These are phyloP conservation scores for Dasypogon diadema DNA, from an alignment of 2,888 invertebrate genomes.

Conservation along the genomic window DNA sequence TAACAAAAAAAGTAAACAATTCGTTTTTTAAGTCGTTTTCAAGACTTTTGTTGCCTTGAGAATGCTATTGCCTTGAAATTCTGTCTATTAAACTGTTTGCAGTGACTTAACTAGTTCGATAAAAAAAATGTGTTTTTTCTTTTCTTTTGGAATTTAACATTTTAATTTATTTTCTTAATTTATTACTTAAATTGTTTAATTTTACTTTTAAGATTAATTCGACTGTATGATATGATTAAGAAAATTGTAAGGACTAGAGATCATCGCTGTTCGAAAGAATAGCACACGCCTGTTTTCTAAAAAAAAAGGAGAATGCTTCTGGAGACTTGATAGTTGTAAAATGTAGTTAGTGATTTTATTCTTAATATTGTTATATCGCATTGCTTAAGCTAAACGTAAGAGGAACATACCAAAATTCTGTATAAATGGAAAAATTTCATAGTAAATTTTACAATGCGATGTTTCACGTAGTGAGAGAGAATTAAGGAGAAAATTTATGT, in stretches of 20 bases:
- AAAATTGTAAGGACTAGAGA: background rate
- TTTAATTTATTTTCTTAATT: constrained; percentile 2
- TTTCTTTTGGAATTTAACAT: background rate
- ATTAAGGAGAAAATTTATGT: background rate
- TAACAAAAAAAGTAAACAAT: no score
- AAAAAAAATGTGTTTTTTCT: background rate
- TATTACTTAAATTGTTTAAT: constrained; percentile 18
- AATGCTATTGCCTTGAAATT: background rate
- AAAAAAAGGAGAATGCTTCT: background rate
- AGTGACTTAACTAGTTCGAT: background rate
- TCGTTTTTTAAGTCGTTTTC: no score
- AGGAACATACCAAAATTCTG: constrained; percentile 31
- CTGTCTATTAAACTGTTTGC: background rate
- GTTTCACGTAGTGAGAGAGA: background rate
- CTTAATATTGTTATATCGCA: constrained; percentile 14
- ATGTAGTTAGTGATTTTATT: constrained; percentile 12
- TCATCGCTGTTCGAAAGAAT: background rate
- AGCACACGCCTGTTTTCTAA: background rate
- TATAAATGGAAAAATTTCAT: constrained; percentile 7
- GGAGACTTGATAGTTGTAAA: constrained; percentile 35
- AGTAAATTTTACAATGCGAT: constrained; percentile 10
- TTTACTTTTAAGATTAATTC: constrained; percentile 41
- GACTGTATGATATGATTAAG: constrained; percentile 32
- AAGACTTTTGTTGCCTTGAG: no score
- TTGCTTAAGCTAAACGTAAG: constrained; percentile 16